Evolutionary conservation across 92 coral and sea anemone genomes (phyloP).

Genomic region (Virgularia gustaviana): DNA sequence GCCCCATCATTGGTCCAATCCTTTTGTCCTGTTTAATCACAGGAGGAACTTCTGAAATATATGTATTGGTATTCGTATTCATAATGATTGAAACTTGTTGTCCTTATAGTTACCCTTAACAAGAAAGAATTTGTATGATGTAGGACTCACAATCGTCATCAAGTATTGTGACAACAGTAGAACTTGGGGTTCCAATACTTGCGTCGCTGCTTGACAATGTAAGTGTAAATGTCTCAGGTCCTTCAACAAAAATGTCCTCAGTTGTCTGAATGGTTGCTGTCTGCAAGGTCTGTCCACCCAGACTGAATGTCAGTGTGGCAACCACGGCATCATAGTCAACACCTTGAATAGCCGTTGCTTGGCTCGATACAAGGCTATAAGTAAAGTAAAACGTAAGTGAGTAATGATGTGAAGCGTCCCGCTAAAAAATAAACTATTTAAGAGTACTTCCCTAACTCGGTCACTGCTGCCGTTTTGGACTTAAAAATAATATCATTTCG

Average conservation of each 20-base stretch:
- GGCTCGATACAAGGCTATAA: slow-evolving; percentile 3
- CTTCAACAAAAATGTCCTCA: slow-evolving; percentile 40
- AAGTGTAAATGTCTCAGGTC: slow-evolving; percentile 34
- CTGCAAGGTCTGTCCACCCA: not conserved
- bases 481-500: too few relatives aligned
- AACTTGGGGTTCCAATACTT: slow-evolving; percentile 14
- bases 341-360: slow-evolving; percentile 5
- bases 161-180: slow-evolving; percentile 23
- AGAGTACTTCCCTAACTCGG: too few relatives aligned
- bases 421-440: not conserved
- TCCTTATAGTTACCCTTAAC: not conserved
- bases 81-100: too few relatives aligned
- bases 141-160: slow-evolving; percentile 47
- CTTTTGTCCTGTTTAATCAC: not conserved
- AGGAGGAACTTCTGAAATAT: too few relatives aligned
- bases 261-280: slow-evolving; percentile 3
- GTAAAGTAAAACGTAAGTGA: not conserved
- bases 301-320: slow-evolving; percentile 4
- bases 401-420: too few relatives aligned
- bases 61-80: too few relatives aligned
- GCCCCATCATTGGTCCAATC: not conserved
- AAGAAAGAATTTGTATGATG: not conserved
- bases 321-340: slow-evolving; percentile 10
- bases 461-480: too few relatives aligned
- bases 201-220: slow-evolving; percentile 38